These are phyloP conservation scores for Apteryx owenii DNA, from an alignment of 2,113 vertebrate genomes.

Conservation along the genomic window DNA sequence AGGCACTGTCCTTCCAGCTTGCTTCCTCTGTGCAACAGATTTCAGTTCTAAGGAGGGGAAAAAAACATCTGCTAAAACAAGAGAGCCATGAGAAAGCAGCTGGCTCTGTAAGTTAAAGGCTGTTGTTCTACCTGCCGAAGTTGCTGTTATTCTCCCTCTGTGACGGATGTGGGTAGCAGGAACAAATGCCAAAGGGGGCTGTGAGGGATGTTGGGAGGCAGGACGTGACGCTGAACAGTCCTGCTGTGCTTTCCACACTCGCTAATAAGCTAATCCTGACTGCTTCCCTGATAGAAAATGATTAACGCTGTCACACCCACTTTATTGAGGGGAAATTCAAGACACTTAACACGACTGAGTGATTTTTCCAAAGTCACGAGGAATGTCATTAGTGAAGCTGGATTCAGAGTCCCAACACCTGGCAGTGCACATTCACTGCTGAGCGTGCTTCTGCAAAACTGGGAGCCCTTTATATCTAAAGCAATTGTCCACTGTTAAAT, in stretches of 20 bases:
- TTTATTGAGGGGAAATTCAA: neutral
- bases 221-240: neutral
- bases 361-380: neutral
- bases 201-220: neutral
- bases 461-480: neutral
- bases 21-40: neutral
- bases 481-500: neutral
- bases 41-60: neutral
- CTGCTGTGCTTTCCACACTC: neutral
- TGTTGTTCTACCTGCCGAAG: neutral
- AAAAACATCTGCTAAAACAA: neutral
- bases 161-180: neutral
- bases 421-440: fast-evolving
- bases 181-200: fast-evolving
- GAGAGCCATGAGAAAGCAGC: neutral
- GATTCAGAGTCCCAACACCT: neutral
- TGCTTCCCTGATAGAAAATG: neutral
- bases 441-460: neutral
- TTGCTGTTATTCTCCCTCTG: neutral
- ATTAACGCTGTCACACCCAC: neutral
- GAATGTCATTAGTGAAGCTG: neutral
- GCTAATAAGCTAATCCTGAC: neutral
- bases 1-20: neutral
- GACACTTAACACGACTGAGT: neutral
- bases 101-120: neutral